Conservation (phyloP, 2,888 invertebrate species). For the Drosophila meridionalis region DNA sequence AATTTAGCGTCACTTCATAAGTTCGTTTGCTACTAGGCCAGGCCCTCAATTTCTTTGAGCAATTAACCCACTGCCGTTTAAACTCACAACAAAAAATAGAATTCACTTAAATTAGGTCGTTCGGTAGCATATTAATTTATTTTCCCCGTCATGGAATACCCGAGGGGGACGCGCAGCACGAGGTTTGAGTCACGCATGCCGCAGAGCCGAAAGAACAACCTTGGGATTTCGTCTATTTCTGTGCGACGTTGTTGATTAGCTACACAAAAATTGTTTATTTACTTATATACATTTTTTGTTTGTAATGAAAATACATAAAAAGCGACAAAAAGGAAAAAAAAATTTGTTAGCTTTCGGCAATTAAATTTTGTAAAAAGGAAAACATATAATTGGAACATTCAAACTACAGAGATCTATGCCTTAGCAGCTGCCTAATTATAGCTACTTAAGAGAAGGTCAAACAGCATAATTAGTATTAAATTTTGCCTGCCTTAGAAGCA, state of each 20-base stretch:
- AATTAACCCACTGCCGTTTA: constrained; percentile 34
- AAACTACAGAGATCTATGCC: constrained; percentile 13
- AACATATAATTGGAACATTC: not conserved
- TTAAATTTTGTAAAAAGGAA: not conserved
- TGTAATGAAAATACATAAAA: constrained; percentile 9
- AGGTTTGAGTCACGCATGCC: constrained; percentile 35
- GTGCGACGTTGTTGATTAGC: constrained; percentile 45
- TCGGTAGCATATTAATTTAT: constrained; percentile 45
- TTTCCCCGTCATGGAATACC: constrained; percentile 25
- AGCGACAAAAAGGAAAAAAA: not conserved
- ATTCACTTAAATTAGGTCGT: constrained; percentile 46
- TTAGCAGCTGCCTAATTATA: constrained; percentile 1
- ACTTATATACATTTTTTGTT: not conserved
- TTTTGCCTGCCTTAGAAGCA: not conserved
- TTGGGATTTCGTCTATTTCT: constrained; percentile 52
- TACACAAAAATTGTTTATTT: constrained; percentile 50
- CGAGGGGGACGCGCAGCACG: not conserved
- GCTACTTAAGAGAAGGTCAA: not conserved
- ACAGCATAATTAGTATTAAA: not conserved
- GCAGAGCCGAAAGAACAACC: constrained; percentile 45
- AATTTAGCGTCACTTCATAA: constrained; percentile 3
- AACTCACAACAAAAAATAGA: constrained; percentile 9
- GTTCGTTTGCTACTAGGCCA: not conserved
- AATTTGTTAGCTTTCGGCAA: not conserved
- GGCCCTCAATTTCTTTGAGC: constrained; percentile 14